Evolutionary conservation across 2,888 invertebrate genomes (phyloP).

Genomic region (Ochropacha duplaris): DNA sequence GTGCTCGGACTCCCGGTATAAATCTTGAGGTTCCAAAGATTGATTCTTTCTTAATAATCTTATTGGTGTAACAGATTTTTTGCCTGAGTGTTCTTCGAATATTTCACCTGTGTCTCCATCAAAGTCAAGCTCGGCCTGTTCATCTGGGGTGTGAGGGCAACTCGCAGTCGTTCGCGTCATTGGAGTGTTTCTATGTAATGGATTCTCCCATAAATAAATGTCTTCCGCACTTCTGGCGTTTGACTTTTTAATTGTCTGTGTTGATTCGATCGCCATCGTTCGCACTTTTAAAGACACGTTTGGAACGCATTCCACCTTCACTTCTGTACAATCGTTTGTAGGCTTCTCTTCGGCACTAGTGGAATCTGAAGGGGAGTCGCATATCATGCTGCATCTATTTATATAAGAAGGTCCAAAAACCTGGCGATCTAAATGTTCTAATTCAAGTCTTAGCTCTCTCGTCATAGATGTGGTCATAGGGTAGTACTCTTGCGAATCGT

Average conservation of each 20-base stretch:
- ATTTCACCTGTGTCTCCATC: conserved; percentile 84
- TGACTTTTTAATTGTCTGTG: conserved; percentile 57
- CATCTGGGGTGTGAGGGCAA: conserved; percentile 86
- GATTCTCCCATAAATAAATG: conserved; percentile 92
- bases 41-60: conserved; percentile 80
- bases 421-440: conserved; percentile 92
- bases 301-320: conserved; percentile 46
- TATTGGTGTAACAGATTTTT: conserved; percentile 87
- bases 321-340: conserved; percentile 46
- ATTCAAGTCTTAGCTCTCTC: conserved; percentile 89
- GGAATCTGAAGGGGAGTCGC: conserved; percentile 73
- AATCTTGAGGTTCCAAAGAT: conserved; percentile 60
- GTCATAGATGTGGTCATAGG: conserved; percentile 95
- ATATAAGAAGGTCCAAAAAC: conserved; percentile 86
- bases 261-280: conserved; percentile 41
- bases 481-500: conserved; percentile 92
- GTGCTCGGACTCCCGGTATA: conserved; percentile 42
- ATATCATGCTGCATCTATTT: conserved; percentile 63
- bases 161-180: conserved; percentile 70
- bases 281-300: conserved; percentile 43
- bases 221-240: conserved; percentile 84
- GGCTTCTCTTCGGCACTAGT: conserved; percentile 70
- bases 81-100: conserved; percentile 85
- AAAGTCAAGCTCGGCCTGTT: conserved; percentile 87
- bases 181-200: conserved; percentile 84